These are phyloP conservation scores for Leucopternis melanops DNA, from an alignment of 2,113 vertebrate genomes.

Conservation along the genomic window DNA sequence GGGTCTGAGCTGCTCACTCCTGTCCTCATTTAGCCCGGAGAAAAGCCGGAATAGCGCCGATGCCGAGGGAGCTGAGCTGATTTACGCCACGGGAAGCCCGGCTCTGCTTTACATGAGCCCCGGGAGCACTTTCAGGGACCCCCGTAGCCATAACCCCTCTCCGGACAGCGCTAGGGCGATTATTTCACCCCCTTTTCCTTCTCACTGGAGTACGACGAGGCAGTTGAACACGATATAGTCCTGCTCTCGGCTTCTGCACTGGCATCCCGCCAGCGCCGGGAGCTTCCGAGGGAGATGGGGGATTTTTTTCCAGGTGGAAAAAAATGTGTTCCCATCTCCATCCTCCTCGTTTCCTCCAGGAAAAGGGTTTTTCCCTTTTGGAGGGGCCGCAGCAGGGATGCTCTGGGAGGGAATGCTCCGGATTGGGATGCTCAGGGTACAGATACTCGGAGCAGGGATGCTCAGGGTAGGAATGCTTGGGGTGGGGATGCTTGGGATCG, in stretches of 20 bases:
- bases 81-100: not conserved
- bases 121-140: rapidly evolving
- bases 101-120: not conserved
- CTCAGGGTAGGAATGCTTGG: rapidly evolving
- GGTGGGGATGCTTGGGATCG: not conserved
- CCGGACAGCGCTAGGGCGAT: rapidly evolving
- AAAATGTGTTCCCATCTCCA: not conserved
- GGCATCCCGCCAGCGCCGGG: rapidly evolving
- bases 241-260: rapidly evolving
- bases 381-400: not conserved
- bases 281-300: not conserved
- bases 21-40: constrained; percentile 56
- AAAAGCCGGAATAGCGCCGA: not conserved
- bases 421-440: not conserved
- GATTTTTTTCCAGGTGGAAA: not conserved
- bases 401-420: rapidly evolving
- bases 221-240: rapidly evolving
- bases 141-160: rapidly evolving
- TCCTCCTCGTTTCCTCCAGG: rapidly evolving
- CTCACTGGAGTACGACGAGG: rapidly evolving
- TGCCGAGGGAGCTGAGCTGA: not conserved
- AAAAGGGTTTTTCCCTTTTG: not conserved
- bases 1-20: constrained; percentile 27
- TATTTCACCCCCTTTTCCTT: not conserved
- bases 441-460: not conserved